phyloP scores from a whole-genome alignment of 2,797 vertebrate genomes.

The Sebastes cheni region DNA sequence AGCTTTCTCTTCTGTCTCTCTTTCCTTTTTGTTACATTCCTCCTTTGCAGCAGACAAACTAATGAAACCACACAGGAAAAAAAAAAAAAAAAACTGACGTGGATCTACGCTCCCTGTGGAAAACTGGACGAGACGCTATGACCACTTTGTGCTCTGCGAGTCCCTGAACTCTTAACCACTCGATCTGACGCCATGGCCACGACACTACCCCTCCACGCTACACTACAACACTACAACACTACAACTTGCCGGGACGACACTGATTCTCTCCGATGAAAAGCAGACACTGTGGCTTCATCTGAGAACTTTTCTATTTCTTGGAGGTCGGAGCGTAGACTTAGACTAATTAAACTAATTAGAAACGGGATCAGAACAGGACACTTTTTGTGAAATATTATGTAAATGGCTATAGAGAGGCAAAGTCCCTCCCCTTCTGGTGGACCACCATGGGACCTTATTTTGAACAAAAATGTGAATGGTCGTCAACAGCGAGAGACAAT shows the following conservation, averaged over 20 bases:
- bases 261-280: conserved; percentile 1
- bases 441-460: too few species aligned
- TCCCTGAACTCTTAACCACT: conserved; percentile 38
- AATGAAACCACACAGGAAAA: conserved; percentile 33
- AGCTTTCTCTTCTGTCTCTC: conserved; percentile 31
- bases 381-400: conserved; percentile 50
- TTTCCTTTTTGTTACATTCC: conserved; percentile 68
- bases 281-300: conserved; percentile 29
- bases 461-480: too few species aligned
- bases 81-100: conserved; percentile 14
- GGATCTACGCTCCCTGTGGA: conserved; percentile 63
- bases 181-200: background rate
- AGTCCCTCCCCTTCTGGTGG: too few species aligned
- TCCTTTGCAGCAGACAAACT: conserved; percentile 46
- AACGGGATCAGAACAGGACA: conserved; percentile 39
- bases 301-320: conserved; percentile 31
- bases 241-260: conserved; percentile 27
- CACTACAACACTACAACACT: conserved; percentile 32
- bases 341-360: conserved; percentile 24
- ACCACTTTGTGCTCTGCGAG: conserved; percentile 53
- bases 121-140: conserved; percentile 49
- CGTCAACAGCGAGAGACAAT: too few species aligned
- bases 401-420: conserved; percentile 8
- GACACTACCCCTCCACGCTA: conserved; percentile 27
- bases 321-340: conserved; percentile 11